These are phyloP conservation scores for Elaeidobius kamerunicus DNA, from an alignment of 2,888 invertebrate genomes.

Conservation along the genomic window DNA sequence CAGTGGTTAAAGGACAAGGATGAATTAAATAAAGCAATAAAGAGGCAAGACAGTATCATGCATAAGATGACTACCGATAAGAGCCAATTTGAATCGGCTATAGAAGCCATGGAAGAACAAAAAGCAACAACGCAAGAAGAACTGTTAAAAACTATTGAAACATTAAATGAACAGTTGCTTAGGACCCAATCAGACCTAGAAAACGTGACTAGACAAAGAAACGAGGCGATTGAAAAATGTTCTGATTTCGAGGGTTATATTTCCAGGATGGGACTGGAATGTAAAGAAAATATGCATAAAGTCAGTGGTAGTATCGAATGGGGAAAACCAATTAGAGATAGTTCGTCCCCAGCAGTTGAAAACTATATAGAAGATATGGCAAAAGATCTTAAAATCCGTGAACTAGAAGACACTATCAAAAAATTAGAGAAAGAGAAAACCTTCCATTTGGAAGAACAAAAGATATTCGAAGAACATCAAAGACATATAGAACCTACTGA, in stretches of 20 bases:
- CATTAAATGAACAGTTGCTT: constrained; percentile 35
- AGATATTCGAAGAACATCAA: constrained; percentile 25
- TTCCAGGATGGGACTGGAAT: constrained; percentile 35
- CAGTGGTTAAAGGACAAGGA: constrained; percentile 45
- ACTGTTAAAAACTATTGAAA: constrained; percentile 31
- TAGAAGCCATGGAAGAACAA: constrained; percentile 40
- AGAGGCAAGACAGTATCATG: constrained; percentile 41
- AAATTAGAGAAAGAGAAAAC: constrained; percentile 20
- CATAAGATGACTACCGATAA: constrained; percentile 43
- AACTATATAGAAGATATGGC: constrained; percentile 25
- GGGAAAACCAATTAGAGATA: constrained; percentile 30
- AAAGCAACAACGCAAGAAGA: constrained; percentile 34
- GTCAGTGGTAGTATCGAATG: constrained; percentile 36
- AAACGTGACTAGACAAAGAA: constrained; percentile 27
- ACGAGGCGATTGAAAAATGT: constrained; percentile 36
- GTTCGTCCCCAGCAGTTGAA: constrained; percentile 7
- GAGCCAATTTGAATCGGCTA: constrained; percentile 31
- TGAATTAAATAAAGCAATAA: constrained; percentile 41
- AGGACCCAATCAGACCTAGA: constrained; percentile 28
- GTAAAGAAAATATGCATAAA: constrained; percentile 33
- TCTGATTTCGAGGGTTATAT: constrained; percentile 39
- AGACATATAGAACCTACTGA: constrained; percentile 26
- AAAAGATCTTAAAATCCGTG: constrained; percentile 25
- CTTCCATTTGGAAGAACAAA: constrained; percentile 39
- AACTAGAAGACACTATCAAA: constrained; percentile 23